A percentile compares a stretch with the other conserved stretches of the same genome.
Evolutionary conservation across 1,140 invertebrate genomes (phyloP).

Genomic region (Dufourea novaeangliae): DNA sequence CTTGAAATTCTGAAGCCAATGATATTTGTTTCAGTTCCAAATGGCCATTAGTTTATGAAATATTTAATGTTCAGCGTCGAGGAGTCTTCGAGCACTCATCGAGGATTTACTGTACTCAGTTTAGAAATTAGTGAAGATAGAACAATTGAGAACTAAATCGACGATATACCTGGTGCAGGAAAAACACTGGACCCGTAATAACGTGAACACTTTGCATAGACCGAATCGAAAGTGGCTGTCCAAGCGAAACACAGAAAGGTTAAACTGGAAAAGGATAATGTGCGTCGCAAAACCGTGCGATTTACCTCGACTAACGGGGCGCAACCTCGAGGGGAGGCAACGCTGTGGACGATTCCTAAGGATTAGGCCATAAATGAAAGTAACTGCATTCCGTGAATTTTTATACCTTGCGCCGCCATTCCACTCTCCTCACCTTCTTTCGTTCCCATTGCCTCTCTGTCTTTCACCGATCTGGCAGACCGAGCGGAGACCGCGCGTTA

Average conservation of each 20-base stretch:
- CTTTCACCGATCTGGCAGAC: conserved; percentile 15
- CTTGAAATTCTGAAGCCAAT: too few species aligned
- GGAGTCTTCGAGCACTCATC: too few species aligned
- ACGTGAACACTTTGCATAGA: not conserved
- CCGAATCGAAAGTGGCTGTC: not conserved
- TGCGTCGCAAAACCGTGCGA: not conserved
- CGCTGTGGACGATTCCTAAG: conserved; percentile 48
- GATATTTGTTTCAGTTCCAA: too few species aligned
- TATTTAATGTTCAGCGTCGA: too few species aligned
- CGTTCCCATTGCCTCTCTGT: conserved; percentile 35
- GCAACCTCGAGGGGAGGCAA: conserved; percentile 43
- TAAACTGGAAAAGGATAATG: not conserved
- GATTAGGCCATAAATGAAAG: conserved; percentile 74
- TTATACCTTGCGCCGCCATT: conserved; percentile 58
- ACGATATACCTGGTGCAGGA: not conserved
- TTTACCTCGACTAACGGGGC: conserved; percentile 38
- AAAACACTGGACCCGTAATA: not conserved
- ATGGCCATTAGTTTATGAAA: too few species aligned
- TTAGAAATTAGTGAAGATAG: too few species aligned
- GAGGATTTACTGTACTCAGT: too few species aligned
- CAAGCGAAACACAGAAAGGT: not conserved
- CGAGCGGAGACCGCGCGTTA: not conserved
- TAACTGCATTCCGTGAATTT: conserved; percentile 70
- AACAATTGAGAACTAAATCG: too few species aligned
- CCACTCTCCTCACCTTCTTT: conserved; percentile 42